These are phyloP conservation scores for Dreissena polymorpha DNA, from an alignment of 1,140 invertebrate species.

Conservation along the genomic window DNA sequence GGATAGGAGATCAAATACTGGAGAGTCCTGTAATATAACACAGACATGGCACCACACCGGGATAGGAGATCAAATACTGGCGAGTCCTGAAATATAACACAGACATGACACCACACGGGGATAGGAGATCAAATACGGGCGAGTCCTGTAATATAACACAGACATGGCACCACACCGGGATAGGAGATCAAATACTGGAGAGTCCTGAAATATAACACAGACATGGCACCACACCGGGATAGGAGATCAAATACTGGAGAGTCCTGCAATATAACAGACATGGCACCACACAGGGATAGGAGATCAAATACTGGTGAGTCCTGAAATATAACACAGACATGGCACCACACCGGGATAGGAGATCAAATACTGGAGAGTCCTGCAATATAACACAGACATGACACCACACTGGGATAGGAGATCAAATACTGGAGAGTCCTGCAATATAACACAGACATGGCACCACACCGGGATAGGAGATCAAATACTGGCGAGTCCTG, in stretches of 20 bases:
- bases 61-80: slow-evolving; percentile 65
- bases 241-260: slow-evolving; percentile 67
- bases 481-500: slow-evolving; percentile 69
- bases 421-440: slow-evolving; percentile 69
- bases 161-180: slow-evolving; percentile 42
- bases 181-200: slow-evolving; percentile 65
- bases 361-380: slow-evolving; percentile 67
- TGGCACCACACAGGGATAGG: slow-evolving; percentile 52
- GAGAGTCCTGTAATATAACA: too few species aligned
- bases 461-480: slow-evolving; percentile 55
- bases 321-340: too few species aligned
- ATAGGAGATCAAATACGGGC: slow-evolving; percentile 64
- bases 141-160: too few species aligned
- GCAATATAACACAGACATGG: too few species aligned
- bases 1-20: slow-evolving; percentile 65
- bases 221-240: slow-evolving; percentile 41
- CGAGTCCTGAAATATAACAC: too few species aligned
- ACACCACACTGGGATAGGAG: slow-evolving; percentile 54
- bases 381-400: too few species aligned
- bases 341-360: slow-evolving; percentile 53
- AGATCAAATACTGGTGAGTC: slow-evolving; percentile 66
- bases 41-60: slow-evolving; percentile 43
- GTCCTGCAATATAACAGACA: too few species aligned
- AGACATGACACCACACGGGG: slow-evolving; percentile 42
- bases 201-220: too few species aligned